A percentile compares a stretch with the other conserved stretches of the same genome.
Evolutionary conservation across 2,797 vertebrate genomes (phyloP).

Genomic region (Aphelocoma californica): DNA sequence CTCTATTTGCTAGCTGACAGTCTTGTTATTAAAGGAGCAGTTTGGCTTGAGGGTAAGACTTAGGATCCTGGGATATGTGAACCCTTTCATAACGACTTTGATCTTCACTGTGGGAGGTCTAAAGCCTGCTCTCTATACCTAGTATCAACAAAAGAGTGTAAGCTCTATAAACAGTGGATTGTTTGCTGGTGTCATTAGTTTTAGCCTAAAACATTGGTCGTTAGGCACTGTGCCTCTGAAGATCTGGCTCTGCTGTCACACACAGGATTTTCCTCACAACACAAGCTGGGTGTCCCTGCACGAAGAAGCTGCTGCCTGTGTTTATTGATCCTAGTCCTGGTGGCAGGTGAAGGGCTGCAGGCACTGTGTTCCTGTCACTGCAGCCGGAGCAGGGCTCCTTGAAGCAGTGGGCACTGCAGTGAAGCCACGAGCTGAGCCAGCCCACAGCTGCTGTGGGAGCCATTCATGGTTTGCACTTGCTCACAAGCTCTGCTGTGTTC

Average conservation of each 20-base stretch:
- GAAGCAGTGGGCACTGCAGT: too few relatives aligned
- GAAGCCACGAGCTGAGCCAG: background rate
- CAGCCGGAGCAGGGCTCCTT: accelerated
- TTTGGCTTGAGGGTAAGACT: background rate
- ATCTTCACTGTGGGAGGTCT: background rate
- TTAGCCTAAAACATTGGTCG: background rate
- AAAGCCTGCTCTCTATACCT: background rate
- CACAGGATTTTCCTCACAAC: background rate
- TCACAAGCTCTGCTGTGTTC: background rate
- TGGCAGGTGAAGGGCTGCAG: background rate
- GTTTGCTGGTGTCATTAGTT: background rate
- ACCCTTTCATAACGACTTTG: background rate
- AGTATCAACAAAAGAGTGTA: background rate
- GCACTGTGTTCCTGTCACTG: background rate
- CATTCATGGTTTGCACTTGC: accelerated
- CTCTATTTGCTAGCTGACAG: background rate
- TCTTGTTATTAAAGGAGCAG: background rate
- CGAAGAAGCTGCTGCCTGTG: background rate
- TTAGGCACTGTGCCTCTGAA: background rate
- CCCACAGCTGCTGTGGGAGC: background rate
- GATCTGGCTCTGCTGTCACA: background rate
- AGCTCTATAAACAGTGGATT: background rate
- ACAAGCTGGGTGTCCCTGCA: background rate
- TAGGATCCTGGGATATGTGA: background rate
- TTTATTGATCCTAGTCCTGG: background rate